phyloP scores from a whole-genome alignment of 2,797 vertebrate genomes.

The Pangasius krempfi region DNA sequence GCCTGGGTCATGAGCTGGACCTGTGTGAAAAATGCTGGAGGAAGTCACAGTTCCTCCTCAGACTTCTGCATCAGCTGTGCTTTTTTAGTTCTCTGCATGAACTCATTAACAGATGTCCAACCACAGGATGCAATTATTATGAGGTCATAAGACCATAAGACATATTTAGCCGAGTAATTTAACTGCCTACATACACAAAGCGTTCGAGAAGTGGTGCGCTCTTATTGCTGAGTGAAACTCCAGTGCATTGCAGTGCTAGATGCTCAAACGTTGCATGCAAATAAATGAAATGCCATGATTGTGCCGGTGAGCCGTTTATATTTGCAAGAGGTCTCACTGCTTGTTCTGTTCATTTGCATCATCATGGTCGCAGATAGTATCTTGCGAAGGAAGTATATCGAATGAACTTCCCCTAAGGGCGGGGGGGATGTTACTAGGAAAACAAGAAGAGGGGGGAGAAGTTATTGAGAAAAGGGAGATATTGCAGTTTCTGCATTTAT shows the following conservation, averaged over 20 bases:
- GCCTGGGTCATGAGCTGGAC: not conserved
- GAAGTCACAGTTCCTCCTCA: conserved; percentile 38
- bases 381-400: conserved; percentile 50
- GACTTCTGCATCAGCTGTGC: conserved; percentile 18
- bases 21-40: not conserved
- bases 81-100: not conserved
- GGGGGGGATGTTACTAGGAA: conserved; percentile 13
- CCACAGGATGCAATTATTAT: not conserved
- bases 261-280: not conserved
- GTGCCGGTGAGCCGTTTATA: not conserved
- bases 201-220: not conserved
- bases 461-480: not conserved
- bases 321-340: not conserved
- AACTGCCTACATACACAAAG: not conserved
- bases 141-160: too few relatives aligned
- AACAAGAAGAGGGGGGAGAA: conserved; percentile 12
- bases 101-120: not conserved
- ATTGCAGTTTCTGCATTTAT: conserved; percentile 4
- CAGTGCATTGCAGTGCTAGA: not conserved
- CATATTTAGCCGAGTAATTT: not conserved
- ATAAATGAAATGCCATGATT: not conserved
- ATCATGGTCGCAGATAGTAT: conserved; percentile 21
- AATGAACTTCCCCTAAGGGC: conserved; percentile 50
- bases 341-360: not conserved
- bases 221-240: too few relatives aligned